Evolutionary conservation across 2,113 vertebrate genomes (phyloP), one percentile per base, ranked within the genome.

Genomic region (Albula glossodonta): DNA sequence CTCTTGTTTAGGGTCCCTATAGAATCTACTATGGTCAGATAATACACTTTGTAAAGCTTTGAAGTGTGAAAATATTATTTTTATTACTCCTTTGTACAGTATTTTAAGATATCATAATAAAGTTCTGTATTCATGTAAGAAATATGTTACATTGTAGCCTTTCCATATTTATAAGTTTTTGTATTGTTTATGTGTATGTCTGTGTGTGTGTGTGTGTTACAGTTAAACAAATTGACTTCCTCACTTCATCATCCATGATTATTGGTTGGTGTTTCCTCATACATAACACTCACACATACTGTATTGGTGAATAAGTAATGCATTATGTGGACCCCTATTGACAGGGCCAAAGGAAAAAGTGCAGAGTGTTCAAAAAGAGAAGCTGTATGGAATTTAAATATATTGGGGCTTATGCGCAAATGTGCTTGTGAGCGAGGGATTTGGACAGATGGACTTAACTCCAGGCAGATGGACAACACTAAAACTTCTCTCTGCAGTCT

Each of bases 1-100:
- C 31, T 74, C 70, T 25, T n/a, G 63, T 70, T 22, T 70, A 70
- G 77, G 13, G 77, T 78, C 41, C 11, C 31, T 13, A 48, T 31
- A 78, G 41, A 78, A 78, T 48, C 48, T 79, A 5, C 78, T 49
- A 12, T 79, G 78, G 13, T 60, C 31, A 15, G 53, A 57, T 57
- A 57, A 53, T 41, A 51, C 15, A 82, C 81, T 60, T 82, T 82
- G 15, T 82, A 82, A 82, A 41, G 52, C 81, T 53, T 82, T 31
- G 4, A 53, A 60, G 53, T 82, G 52, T 82, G 81, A 25, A 82
- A 57, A 82, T 82, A 31, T 50, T 79, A 79, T 81, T 82, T 82
- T 82, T 82, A 82, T 57, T 82, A 82, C 53, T 41, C 81, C 81
- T 82, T 82, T 82, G 81, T 82, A 82, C 25, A 82, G 81, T 82